phyloP scores from a whole-genome alignment of 1,140 invertebrate species.

The Brachionus sp. region DNA sequence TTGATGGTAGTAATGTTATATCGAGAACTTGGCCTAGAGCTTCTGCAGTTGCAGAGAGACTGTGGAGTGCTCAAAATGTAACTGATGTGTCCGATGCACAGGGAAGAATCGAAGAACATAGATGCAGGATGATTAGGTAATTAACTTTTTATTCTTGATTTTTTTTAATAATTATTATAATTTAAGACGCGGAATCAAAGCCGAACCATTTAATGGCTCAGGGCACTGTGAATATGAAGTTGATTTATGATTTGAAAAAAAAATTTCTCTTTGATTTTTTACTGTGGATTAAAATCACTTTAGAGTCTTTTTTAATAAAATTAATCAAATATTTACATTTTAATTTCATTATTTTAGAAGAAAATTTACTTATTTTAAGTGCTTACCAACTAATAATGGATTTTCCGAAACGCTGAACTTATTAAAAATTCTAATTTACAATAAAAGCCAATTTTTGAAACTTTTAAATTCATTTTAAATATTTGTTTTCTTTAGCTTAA shows the following conservation, averaged over 20 bases:
- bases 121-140: conserved; percentile 42
- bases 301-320: background rate
- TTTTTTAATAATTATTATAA: background rate
- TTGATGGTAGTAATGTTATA: conserved; percentile 66
- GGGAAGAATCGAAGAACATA: conserved; percentile 43
- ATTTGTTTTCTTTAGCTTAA: conserved; percentile 1
- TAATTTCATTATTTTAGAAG: conserved; percentile 25
- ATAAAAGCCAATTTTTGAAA: background rate
- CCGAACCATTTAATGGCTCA: conserved; percentile 47
- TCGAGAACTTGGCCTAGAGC: conserved; percentile 55
- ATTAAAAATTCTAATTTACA: background rate
- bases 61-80: conserved; percentile 27
- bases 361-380: conserved; percentile 32
- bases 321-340: conserved; percentile 26
- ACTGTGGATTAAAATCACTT: background rate
- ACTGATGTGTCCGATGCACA: conserved; percentile 43
- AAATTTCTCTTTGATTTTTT: background rate
- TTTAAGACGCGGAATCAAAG: conserved; percentile 46
- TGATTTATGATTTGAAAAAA: background rate
- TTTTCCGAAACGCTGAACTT: background rate
- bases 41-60: conserved; percentile 64
- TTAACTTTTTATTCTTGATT: background rate
- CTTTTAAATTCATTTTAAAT: background rate
- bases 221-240: conserved; percentile 47
- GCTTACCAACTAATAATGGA: background rate